Evolutionary conservation across 2,888 invertebrate genomes (phyloP).

Genomic region (Pristionchus mayeri): DNA sequence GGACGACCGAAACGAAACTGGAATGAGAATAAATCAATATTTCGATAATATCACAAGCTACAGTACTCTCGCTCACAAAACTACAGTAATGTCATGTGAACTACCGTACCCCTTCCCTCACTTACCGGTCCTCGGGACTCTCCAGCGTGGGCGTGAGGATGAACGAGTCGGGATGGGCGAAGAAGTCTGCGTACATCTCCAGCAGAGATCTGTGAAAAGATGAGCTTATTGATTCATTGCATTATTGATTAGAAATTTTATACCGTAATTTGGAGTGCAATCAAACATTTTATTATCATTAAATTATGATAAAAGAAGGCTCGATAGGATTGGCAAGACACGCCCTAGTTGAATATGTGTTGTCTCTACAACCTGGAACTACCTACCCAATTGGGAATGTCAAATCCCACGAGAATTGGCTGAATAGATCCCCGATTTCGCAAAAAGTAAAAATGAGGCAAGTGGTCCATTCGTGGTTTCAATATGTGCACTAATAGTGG

Average conservation of each 20-base stretch:
- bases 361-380: no score
- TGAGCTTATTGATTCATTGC: no score
- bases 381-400: no score
- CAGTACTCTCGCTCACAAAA: neutral
- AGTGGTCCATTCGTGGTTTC: no score
- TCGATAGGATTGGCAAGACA: no score
- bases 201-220: conserved; percentile 91
- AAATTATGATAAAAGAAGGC: no score
- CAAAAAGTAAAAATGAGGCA: neutral
- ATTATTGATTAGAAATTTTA: no score
- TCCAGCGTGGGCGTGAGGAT: conserved; percentile 82
- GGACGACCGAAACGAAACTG: conserved; percentile 86
- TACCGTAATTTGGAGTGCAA: no score
- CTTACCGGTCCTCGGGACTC: conserved; percentile 69
- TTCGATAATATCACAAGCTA: neutral
- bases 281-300: no score
- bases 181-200: conserved; percentile 99
- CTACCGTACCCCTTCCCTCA: neutral
- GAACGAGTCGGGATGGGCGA: conserved; percentile 98
- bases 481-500: no score
- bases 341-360: no score
- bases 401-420: neutral
- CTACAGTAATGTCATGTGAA: neutral
- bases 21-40: neutral
- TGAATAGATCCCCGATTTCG: no score